Base-by-base conservation (phyloP, 2,888 invertebrate genomes). In the Stratiomys singularior region DNA sequence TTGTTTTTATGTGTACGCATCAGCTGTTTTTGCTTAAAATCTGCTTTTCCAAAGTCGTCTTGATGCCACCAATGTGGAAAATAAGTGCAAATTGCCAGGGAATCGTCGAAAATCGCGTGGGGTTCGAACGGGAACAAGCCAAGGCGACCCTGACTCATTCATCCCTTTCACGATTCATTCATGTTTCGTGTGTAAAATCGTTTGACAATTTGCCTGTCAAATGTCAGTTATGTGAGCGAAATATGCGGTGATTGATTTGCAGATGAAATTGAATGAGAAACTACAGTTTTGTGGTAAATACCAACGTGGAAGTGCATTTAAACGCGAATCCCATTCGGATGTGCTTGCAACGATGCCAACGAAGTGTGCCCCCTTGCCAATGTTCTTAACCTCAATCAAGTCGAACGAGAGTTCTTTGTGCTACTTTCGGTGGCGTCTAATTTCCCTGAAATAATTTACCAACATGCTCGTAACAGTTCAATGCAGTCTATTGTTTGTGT, bases 1-100 rank as follows among this genome's bases (percentile, higher is more conserved):
- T 74, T 79, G 78, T 74, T 78, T 78, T 79, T 30, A 79, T 79
- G 79, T 79, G 77, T 78, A 30, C 23, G 77, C 78, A 78, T 79
- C 79, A 79, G 79, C 79, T 79, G 79, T 79, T 79, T 74, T 44
- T 11, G 44, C 21, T 30, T 11, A 27, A 74, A 58, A n/a, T 72
- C 21, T 13, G 18, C 37, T 28, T 72, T 72, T 30, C 44, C 18
- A 46, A 69, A 46, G 46, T 46, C 30, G 60, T 2, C 27, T 60
- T 74, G 4, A 1, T 15, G 15, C 21, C 30, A 25, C 5, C 23
- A 28, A 37, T 18, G 18, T 7, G 9, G 23, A 52, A 18, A 46
- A 28, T 18, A 27, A 52, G 30, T 72, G 66, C 9, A 4, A 18
- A 18, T 18, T 15, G 64, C 11, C n/a, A 18, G 3, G 37, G 21